phyloP scores from a whole-genome alignment of 2,888 invertebrate species.

The Idaea aversata region DNA sequence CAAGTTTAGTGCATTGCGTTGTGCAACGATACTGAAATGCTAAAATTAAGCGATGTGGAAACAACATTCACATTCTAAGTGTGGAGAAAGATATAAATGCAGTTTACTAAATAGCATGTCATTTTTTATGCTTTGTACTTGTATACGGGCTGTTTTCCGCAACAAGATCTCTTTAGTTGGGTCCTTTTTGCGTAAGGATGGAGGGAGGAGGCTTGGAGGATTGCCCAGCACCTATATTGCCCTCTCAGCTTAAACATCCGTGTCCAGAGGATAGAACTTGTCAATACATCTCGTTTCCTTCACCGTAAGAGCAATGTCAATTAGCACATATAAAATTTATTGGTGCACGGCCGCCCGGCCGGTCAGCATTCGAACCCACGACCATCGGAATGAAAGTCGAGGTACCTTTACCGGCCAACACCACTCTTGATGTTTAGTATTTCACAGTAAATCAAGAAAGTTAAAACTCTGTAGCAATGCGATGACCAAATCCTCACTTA shows the following conservation, averaged over 20 bases:
- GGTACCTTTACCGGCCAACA: neutral
- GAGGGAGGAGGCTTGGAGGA: no score
- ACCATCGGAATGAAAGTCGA: neutral
- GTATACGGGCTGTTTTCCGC: neutral
- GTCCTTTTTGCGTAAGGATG: no score
- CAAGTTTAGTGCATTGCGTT: slow-evolving; percentile 48
- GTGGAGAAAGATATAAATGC: slow-evolving; percentile 12
- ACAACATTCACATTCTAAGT: neutral
- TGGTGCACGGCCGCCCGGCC: no score
- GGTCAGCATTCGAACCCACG: no score
- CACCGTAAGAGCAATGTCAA: no score
- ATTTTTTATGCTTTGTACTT: neutral
- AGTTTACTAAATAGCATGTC: neutral
- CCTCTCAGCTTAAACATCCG: no score
- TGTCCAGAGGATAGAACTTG: neutral
- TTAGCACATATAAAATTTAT: no score
- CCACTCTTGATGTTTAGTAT: no score
- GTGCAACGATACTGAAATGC: neutral
- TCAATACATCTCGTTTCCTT: neutral
- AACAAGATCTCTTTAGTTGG: no score
- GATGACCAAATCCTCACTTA: slow-evolving; percentile 34
- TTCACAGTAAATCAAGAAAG: neutral
- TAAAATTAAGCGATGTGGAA: neutral
- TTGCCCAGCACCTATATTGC: no score
- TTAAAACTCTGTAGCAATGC: slow-evolving; percentile 13